phyloP scores from a whole-genome alignment of 2,888 invertebrate genomes.

The Cataglyphis cursor region DNA sequence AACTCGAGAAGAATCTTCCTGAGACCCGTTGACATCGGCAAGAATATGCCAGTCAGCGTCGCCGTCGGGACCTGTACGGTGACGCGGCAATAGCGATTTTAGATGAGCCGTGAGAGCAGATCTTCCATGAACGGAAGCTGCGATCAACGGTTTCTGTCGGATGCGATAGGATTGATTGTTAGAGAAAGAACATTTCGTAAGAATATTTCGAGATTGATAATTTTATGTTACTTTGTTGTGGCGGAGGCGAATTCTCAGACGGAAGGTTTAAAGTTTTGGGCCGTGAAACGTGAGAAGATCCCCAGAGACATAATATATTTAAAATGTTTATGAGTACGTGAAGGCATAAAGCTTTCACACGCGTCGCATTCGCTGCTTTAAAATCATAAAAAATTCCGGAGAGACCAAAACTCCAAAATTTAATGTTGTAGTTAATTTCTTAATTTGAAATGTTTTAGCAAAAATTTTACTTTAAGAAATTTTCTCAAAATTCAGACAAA shows the following conservation, averaged over 20 bases:
- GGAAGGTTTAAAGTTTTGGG: neutral
- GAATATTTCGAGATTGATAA: slow-evolving; percentile 6
- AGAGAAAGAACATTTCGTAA: neutral
- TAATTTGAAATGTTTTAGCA: neutral
- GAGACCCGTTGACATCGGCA: slow-evolving; percentile 74
- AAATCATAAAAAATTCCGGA: neutral
- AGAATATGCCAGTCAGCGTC: slow-evolving; percentile 72
- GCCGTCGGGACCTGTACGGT: slow-evolving; percentile 65
- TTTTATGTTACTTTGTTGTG: neutral
- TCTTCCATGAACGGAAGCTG: slow-evolving; percentile 70
- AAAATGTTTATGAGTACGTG: neutral
- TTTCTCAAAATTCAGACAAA: too few relatives aligned
- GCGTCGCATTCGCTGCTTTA: neutral
- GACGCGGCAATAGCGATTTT: slow-evolving; percentile 70
- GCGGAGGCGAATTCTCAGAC: neutral
- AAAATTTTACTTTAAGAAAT: neutral
- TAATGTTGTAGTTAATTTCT: neutral
- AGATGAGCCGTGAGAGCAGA: slow-evolving; percentile 70
- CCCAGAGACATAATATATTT: neutral
- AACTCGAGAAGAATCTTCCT: slow-evolving; percentile 55
- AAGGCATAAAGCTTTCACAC: neutral
- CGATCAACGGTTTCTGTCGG: slow-evolving; percentile 54
- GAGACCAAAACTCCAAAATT: neutral
- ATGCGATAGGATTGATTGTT: slow-evolving; percentile 10
- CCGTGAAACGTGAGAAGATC: neutral